Percentiles rank a stretch among this genome's conserved stretches.
Conservation (phyloP, 2,113 vertebrate genomes). For the Daubentonia madagascariensis region DNA sequence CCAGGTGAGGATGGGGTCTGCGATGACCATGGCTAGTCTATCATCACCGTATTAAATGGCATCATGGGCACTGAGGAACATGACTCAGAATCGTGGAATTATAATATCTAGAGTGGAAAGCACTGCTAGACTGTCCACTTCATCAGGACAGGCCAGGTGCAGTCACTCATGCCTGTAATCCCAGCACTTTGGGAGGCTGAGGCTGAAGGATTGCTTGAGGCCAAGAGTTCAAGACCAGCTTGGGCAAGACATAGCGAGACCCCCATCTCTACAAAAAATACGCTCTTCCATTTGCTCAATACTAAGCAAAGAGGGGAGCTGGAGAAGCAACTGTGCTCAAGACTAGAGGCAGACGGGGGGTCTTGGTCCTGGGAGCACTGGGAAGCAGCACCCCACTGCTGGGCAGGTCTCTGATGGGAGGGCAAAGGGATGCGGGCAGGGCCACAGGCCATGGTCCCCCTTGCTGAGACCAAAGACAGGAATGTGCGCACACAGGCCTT, state of each 20-base stretch:
- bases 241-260: too few relatives aligned
- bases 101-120: neutral
- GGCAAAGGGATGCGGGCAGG: neutral
- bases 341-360: neutral
- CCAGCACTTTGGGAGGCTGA: too few relatives aligned
- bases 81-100: accelerated
- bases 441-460: neutral
- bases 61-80: accelerated
- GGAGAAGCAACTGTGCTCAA: neutral
- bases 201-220: too few relatives aligned
- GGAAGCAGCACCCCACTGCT: neutral
- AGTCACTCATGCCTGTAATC: too few relatives aligned
- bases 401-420: neutral
- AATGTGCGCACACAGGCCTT: accelerated
- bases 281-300: neutral
- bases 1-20: neutral
- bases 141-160: neutral
- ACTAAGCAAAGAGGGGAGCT: neutral
- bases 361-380: neutral
- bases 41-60: neutral
- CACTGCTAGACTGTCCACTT: accelerated
- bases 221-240: too few relatives aligned
- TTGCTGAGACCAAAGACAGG: neutral
- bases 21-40: neutral
- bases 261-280: too few relatives aligned